Conservation (phyloP, 2,113 vertebrate species). For the Suncus etruscus region DNA sequence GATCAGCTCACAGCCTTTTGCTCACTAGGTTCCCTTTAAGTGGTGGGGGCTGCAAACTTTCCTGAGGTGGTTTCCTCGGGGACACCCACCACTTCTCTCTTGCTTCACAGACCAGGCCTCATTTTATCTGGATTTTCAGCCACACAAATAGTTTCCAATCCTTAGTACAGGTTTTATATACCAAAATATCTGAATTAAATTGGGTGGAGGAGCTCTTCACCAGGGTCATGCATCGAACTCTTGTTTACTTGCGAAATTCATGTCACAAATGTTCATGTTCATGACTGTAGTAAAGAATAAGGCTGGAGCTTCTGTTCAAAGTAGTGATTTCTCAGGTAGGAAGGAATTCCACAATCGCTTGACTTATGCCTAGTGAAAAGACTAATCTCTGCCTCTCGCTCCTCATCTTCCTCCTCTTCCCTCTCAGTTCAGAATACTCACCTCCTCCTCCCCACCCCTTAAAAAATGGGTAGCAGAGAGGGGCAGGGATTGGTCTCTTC, state of each 20-base stretch:
- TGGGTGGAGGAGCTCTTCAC: background rate
- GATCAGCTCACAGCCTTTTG: too few relatives aligned
- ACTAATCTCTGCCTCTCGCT: background rate
- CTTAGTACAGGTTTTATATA: background rate
- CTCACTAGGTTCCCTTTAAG: too few relatives aligned
- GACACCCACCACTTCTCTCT: background rate
- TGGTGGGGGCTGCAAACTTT: background rate
- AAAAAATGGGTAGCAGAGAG: too few relatives aligned
- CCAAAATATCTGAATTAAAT: background rate
- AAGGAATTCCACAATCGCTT: background rate
- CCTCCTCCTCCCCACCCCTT: too few relatives aligned
- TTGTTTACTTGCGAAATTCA: background rate
- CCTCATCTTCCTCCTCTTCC: too few relatives aligned
- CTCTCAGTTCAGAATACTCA: too few relatives aligned
- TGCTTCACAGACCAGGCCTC: background rate
- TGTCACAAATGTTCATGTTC: background rate
- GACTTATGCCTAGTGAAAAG: background rate
- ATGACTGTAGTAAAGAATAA: background rate
- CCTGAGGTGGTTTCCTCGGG: background rate
- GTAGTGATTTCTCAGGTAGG: background rate
- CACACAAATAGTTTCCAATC: background rate
- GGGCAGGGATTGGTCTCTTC: too few relatives aligned
- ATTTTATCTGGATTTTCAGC: background rate
- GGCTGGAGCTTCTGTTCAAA: fast-evolving
- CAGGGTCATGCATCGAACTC: background rate